phyloP scores from a whole-genome alignment of 2,113 vertebrate species.

The Myotis davidii region DNA sequence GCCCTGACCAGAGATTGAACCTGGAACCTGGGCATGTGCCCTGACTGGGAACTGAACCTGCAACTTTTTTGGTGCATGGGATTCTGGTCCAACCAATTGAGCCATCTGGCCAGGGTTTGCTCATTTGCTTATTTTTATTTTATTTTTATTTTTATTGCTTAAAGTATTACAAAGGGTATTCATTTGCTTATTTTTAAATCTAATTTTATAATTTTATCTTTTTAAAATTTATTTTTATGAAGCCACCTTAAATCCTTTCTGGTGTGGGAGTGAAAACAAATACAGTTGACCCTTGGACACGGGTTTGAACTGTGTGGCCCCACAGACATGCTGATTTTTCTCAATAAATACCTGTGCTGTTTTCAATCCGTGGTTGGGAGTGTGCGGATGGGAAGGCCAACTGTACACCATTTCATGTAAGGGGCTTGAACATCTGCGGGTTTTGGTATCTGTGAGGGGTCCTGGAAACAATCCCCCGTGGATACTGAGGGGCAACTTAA shows the following conservation, averaged over 20 bases:
- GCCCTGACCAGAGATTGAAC: neutral
- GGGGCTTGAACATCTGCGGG: neutral
- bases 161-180: neutral
- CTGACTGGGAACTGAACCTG: neutral
- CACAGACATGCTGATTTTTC: neutral
- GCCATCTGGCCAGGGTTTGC: neutral
- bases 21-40: neutral
- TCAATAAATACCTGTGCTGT: neutral
- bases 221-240: neutral
- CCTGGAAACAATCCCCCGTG: neutral
- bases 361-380: neutral
- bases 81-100: neutral
- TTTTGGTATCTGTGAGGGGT: neutral
- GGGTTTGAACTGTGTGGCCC: neutral
- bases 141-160: no score
- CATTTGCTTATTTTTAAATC: neutral
- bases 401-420: neutral
- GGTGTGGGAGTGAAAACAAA: neutral
- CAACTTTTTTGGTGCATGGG: neutral
- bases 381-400: neutral
- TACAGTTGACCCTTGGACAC: neutral
- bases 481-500: neutral
- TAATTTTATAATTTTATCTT: neutral
- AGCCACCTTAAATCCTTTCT: neutral
- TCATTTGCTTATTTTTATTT: neutral